Base-by-base conservation (phyloP, 2,888 invertebrate genomes). In the Colostygia pectinataria region DNA sequence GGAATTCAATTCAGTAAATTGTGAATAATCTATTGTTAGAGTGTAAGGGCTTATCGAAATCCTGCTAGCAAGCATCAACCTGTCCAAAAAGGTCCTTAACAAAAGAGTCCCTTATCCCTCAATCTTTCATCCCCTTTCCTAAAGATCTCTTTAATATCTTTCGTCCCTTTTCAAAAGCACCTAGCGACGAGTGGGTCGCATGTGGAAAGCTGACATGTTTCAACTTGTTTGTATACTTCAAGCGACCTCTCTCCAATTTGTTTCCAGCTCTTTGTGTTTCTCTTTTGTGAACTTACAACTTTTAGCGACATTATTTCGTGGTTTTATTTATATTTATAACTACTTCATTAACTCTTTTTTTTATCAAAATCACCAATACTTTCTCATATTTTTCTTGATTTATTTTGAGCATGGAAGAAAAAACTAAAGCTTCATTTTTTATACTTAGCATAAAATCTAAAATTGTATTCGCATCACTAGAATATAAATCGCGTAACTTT, bases 11-110 rank as follows among this genome's bases (percentile, higher is more conserved):
- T 45, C 41, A 52, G 24, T 37, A 55, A 46, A 55, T 44, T 49
- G 38, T 57, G 53, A 53, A 57, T 53, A 53, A 57, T 46, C 40
- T 47, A 44, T 57, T 57, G 55, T 57, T 13, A 41, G 31, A 41
- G 28, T 32, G 29, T 37, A 39, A 23, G 51, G 40, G 50, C 50
- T 54, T 49, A 36, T 32, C 31, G 41, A 55, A 55, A 60, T 58
- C 51, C 54, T 50, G 47, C 54, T 53, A 46, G 48, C 50, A 54
- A 55, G 60, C 47, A 54, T 50, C 71, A 71, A 71, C 71, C 71
- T 71, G 71, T 66, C 67, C 59, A 58, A 28, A 60, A 57, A 56
- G 49, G 46, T 55, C 37, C 51, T 44, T 48, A 52, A 60, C 55
- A 58, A 60, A 56, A 37, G 46, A 52, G 31, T 47, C 39, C 55